Conservation (phyloP, 1,140 invertebrate species). For the Tribolium castaneum region DNA sequence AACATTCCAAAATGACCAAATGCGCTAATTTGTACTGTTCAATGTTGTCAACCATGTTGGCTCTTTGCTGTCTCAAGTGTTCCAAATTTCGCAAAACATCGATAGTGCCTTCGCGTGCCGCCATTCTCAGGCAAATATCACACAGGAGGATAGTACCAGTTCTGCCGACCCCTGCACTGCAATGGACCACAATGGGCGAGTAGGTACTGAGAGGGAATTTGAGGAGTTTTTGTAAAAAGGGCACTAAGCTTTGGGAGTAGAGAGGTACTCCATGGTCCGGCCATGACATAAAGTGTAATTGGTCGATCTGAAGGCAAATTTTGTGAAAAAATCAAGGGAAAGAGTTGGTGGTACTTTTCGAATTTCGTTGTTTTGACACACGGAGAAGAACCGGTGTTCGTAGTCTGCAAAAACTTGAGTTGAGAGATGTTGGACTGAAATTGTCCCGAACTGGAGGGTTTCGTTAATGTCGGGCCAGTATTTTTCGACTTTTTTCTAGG, state of each 20-base stretch:
- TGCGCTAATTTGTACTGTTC: slow-evolving; percentile 61
- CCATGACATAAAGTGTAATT: slow-evolving; percentile 71
- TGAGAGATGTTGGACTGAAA: slow-evolving; percentile 63
- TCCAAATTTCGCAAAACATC: slow-evolving; percentile 88
- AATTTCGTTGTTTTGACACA: slow-evolving; percentile 66
- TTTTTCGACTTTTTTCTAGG: slow-evolving; percentile 70
- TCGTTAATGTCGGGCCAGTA: slow-evolving; percentile 71
- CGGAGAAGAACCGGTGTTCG: slow-evolving; percentile 66
- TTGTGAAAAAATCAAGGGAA: background rate
- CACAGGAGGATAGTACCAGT: slow-evolving; percentile 86
- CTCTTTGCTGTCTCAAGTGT: slow-evolving; percentile 80
- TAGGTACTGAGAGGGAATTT: slow-evolving; percentile 19
- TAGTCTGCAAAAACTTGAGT: slow-evolving; percentile 67
- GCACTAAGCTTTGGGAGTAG: slow-evolving; percentile 61
- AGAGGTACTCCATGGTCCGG: slow-evolving; percentile 72
- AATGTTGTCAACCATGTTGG: slow-evolving; percentile 80
- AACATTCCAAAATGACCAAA: slow-evolving; percentile 57
- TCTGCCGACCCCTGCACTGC: slow-evolving; percentile 83
- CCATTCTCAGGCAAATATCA: slow-evolving; percentile 80
- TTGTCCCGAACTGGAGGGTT: slow-evolving; percentile 63
- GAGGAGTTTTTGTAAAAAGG: slow-evolving; percentile 63
- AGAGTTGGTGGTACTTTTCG: slow-evolving; percentile 61
- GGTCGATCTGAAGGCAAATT: slow-evolving; percentile 53
- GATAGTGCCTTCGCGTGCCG: slow-evolving; percentile 72
- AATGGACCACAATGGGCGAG: slow-evolving; percentile 44